phyloP scores from a whole-genome alignment of 1,140 invertebrate species.

The Solen grandis region DNA sequence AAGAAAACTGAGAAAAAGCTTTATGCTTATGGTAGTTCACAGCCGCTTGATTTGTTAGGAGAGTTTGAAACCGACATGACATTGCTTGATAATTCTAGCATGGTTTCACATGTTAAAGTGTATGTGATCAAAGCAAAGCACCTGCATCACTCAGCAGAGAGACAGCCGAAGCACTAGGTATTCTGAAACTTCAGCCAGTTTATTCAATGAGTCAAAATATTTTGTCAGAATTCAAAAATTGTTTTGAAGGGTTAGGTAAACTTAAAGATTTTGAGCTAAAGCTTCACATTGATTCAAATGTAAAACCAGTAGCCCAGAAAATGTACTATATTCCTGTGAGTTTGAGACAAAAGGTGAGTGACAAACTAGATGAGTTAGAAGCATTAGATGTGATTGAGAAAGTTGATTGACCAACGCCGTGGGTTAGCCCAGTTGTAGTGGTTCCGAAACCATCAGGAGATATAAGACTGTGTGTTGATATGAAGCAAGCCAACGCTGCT shows the following conservation, averaged over 20 bases:
- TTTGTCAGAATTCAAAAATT: neutral
- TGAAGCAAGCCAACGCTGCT: constrained; percentile 60
- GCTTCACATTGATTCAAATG: constrained; percentile 52
- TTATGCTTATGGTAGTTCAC: neutral
- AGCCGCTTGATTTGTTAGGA: neutral
- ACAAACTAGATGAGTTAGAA: constrained; percentile 38
- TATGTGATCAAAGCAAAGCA: neutral
- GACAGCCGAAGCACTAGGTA: neutral
- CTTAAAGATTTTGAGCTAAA: constrained; percentile 56
- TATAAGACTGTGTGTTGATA: constrained; percentile 70
- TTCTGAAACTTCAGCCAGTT: no score
- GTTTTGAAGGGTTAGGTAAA: constrained; percentile 55
- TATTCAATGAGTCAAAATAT: no score
- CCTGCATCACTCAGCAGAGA: neutral
- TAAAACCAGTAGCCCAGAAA: constrained; percentile 51
- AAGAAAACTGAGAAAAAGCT: neutral
- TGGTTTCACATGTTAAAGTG: neutral
- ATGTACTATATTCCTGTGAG: constrained; percentile 40
- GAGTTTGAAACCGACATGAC: neutral
- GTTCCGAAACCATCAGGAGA: constrained; percentile 54
- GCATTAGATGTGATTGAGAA: constrained; percentile 52
- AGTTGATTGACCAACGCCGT: constrained; percentile 53
- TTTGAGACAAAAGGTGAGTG: constrained; percentile 34
- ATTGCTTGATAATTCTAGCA: neutral
- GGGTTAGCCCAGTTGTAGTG: constrained; percentile 49